Evolutionary conservation across 2,113 vertebrate genomes (phyloP).

Genomic region (Heteronetta atricapilla): DNA sequence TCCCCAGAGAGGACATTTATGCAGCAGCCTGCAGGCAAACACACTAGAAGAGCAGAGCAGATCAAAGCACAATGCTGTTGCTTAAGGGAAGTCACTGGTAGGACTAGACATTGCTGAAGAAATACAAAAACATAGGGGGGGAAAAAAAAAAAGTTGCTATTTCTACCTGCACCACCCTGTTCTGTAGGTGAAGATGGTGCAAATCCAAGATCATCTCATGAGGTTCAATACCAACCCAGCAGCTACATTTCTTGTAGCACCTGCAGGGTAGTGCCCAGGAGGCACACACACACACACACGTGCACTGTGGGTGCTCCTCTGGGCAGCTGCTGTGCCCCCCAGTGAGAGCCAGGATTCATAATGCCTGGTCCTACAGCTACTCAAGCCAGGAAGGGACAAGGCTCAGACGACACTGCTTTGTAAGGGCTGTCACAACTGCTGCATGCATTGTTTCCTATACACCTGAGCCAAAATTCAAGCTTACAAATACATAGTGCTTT

Average conservation of each 20-base stretch:
- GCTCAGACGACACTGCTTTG: rapidly evolving
- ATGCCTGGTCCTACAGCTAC: background rate
- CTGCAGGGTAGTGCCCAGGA: rapidly evolving
- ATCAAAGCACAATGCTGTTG: rapidly evolving
- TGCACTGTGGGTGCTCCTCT: background rate
- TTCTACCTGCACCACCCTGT: background rate
- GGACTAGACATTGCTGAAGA: rapidly evolving
- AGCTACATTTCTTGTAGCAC: rapidly evolving
- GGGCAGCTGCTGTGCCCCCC: background rate
- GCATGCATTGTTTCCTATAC: rapidly evolving
- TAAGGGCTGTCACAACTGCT: background rate
- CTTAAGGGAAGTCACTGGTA: background rate
- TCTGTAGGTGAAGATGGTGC: background rate
- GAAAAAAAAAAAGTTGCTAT: background rate
- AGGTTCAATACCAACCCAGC: background rate
- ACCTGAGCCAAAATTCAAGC: background rate
- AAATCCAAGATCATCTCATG: background rate
- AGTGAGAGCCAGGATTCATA: rapidly evolving
- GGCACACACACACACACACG: no score
- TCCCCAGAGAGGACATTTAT: background rate
- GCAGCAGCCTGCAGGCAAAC: rapidly evolving
- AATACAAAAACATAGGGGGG: background rate
- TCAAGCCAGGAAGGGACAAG: background rate
- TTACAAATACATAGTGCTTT: rapidly evolving
- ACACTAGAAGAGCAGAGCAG: background rate